These are phyloP conservation scores for Heterodera filipjevi DNA, from an alignment of 2,888 invertebrate species.

Conservation along the genomic window DNA sequence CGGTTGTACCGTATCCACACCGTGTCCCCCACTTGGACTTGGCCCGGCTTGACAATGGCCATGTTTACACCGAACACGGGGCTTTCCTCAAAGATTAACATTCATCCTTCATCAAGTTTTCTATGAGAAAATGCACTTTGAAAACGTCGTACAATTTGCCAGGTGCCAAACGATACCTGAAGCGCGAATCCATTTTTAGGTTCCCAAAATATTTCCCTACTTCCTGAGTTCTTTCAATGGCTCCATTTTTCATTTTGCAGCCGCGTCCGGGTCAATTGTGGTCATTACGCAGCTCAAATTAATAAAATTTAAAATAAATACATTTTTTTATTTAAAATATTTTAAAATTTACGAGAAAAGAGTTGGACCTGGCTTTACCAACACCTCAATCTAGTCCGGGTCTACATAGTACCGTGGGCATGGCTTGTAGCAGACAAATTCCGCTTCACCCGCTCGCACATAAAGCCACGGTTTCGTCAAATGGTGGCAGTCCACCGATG, in stretches of 20 bases:
- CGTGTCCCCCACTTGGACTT: constrained; percentile 38
- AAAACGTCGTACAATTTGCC: constrained; percentile 39
- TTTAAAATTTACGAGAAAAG: too few species aligned
- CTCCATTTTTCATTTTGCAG: constrained; percentile 37
- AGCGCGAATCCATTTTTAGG: background rate
- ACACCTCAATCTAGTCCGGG: too few species aligned
- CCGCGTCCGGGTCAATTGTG: constrained; percentile 44
- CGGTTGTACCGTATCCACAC: constrained; percentile 41
- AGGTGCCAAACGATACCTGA: constrained; percentile 41
- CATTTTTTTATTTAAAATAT: background rate
- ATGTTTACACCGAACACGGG: constrained; percentile 46
- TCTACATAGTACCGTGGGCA: constrained; percentile 55
- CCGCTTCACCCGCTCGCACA: constrained; percentile 53
- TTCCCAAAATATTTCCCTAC: constrained; percentile 18
- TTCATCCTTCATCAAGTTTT: background rate
- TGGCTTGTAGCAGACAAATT: constrained; percentile 59
- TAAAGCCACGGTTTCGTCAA: constrained; percentile 60
- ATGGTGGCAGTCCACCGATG: constrained; percentile 48
- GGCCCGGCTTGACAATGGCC: constrained; percentile 39
- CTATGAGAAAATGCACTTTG: background rate
- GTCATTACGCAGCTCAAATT: constrained; percentile 42
- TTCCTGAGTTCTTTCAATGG: constrained; percentile 41
- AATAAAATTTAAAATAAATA: background rate
- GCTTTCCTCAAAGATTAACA: constrained; percentile 35
- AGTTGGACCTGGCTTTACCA: too few species aligned